phyloP scores from a whole-genome alignment of 2,113 vertebrate species.

The Craseonycteris thonglongyai region DNA sequence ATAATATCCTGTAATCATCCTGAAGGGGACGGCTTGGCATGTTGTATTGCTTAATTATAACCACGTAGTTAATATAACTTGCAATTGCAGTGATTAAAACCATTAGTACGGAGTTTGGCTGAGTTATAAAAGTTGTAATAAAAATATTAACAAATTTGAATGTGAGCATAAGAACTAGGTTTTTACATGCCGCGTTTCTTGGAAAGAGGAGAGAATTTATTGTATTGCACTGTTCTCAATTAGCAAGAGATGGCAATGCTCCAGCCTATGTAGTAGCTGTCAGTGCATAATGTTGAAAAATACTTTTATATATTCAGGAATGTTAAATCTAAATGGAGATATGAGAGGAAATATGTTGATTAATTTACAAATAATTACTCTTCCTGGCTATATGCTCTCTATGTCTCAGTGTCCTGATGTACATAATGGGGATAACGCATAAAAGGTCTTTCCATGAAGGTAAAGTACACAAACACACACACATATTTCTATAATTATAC shows the following conservation, averaged over 20 bases:
- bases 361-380: conserved; percentile 10
- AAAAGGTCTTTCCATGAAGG: neutral
- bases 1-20: conserved; percentile 62
- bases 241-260: conserved; percentile 17
- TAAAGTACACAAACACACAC: neutral
- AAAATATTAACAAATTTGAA: conserved; percentile 68
- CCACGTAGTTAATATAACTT: conserved; percentile 69
- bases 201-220: conserved; percentile 48
- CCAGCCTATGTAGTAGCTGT: neutral
- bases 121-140: conserved; percentile 65
- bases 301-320: neutral
- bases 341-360: neutral
- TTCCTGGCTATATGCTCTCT: neutral
- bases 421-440: neutral
- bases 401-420: neutral
- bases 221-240: conserved; percentile 26
- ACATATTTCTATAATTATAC: neutral
- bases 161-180: conserved; percentile 34
- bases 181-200: conserved; percentile 47
- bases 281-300: neutral
- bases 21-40: conserved; percentile 67
- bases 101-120: conserved; percentile 72
- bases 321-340: conserved; percentile 27
- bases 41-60: conserved; percentile 76
- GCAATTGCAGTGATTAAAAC: conserved; percentile 72